These are phyloP conservation scores for Cephus nigrinus DNA, from an alignment of 2,888 invertebrate genomes.

Conservation along the genomic window DNA sequence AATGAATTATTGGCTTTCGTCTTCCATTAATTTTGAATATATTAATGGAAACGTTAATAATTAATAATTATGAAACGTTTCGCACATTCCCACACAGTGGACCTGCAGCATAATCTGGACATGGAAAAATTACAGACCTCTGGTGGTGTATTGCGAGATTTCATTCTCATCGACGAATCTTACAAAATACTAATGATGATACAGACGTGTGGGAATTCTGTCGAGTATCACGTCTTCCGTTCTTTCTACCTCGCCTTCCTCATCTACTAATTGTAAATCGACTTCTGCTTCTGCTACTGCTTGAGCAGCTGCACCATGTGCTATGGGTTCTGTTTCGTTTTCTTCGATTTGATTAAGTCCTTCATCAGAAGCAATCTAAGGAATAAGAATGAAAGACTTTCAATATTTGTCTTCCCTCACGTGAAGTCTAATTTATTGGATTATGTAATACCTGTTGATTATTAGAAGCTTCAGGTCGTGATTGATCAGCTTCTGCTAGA, in stretches of 20 bases:
- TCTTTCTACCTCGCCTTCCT: constrained; percentile 40
- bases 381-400: neutral
- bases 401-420: neutral
- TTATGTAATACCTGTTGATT: constrained; percentile 46
- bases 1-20: neutral
- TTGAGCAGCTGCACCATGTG: constrained; percentile 21
- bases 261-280: constrained; percentile 34
- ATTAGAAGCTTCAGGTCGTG: constrained; percentile 67
- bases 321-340: constrained; percentile 21
- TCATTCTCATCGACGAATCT: neutral
- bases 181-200: constrained; percentile 28
- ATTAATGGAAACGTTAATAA: neutral
- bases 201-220: constrained; percentile 40
- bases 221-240: constrained; percentile 39
- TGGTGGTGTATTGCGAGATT: neutral
- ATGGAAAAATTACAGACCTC: neutral
- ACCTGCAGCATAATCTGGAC: neutral
- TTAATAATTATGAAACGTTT: neutral
- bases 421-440: neutral
- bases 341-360: constrained; percentile 37
- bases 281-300: constrained; percentile 30
- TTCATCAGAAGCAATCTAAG: constrained; percentile 30
- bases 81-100: neutral
- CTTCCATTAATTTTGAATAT: neutral
- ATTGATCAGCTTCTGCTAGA: constrained; percentile 85